Evolutionary conservation across 92 coral and sea anemone genomes (phyloP).

Genomic region (Paragorgia papillata): DNA sequence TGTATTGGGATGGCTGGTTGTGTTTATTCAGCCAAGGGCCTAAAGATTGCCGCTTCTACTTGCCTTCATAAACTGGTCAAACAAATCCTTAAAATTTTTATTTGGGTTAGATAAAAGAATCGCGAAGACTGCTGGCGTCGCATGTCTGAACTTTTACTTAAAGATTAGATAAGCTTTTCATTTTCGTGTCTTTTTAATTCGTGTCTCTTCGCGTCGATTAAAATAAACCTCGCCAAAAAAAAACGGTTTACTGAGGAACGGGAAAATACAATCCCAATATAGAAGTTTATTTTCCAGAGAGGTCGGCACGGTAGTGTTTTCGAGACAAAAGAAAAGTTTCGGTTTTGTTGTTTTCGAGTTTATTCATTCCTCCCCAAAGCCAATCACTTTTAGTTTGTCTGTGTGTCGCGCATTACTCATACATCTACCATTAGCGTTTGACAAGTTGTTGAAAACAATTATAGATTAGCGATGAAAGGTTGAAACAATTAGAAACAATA

Average conservation of each 20-base stretch:
- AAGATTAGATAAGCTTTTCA: constrained; percentile 33
- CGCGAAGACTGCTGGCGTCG: constrained; percentile 32
- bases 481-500: constrained; percentile 49
- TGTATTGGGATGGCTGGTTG: not conserved
- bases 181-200: not conserved
- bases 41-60: constrained; percentile 11
- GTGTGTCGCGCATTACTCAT: constrained; percentile 24
- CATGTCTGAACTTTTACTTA: constrained; percentile 13
- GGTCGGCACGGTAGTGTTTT: not conserved
- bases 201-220: not conserved
- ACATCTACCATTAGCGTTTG: constrained; percentile 38
- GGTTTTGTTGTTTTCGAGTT: not conserved
- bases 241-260: not conserved
- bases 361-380: constrained; percentile 1
- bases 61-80: constrained; percentile 10
- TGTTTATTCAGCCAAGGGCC: constrained; percentile 10
- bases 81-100: constrained; percentile 16
- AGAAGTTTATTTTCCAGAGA: not conserved
- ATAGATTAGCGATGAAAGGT: constrained; percentile 49
- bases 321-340: not conserved
- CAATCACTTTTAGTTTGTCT: constrained; percentile 33
- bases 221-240: not conserved
- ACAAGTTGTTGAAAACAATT: constrained; percentile 51
- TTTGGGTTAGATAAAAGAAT: constrained; percentile 43
- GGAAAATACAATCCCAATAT: no score